phyloP scores from a whole-genome alignment of 2,888 invertebrate species.

The Polyommatus iphigenia region DNA sequence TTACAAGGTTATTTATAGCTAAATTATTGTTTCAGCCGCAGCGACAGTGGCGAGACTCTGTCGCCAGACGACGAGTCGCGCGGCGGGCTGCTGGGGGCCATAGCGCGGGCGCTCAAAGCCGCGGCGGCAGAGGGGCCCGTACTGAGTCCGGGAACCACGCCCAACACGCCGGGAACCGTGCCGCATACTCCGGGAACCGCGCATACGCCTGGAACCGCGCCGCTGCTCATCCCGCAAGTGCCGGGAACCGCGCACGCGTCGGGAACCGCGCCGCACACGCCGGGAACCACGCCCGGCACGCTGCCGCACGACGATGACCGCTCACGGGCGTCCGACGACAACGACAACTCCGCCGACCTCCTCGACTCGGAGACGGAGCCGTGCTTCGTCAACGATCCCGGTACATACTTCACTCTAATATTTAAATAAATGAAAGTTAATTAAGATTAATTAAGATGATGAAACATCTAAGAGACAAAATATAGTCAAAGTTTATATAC shows the following conservation, averaged over 20 bases:
- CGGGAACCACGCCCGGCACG: conserved; percentile 32
- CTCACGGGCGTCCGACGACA: conserved; percentile 73
- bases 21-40: conserved; percentile 63
- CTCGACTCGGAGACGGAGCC: conserved; percentile 92
- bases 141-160: conserved; percentile 43
- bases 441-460: no score
- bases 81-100: conserved; percentile 83
- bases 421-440: no score
- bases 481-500: no score
- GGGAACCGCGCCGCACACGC: conserved; percentile 40
- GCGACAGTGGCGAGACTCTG: conserved; percentile 85
- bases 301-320: conserved; percentile 58
- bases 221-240: conserved; percentile 45
- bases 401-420: no score
- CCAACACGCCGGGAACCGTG: conserved; percentile 43
- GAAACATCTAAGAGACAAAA: no score
- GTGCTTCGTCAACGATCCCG: conserved; percentile 90
- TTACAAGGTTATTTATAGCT: background rate
- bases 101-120: conserved; percentile 82
- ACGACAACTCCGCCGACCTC: conserved; percentile 88
- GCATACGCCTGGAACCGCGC: conserved; percentile 42
- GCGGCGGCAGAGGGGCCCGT: conserved; percentile 41
- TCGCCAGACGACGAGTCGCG: conserved; percentile 79
- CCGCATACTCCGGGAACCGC: conserved; percentile 32
- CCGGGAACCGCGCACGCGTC: conserved; percentile 43